These are phyloP conservation scores for Darwinula stevensoni DNA, from an alignment of 2,888 invertebrate species.

Conservation along the genomic window DNA sequence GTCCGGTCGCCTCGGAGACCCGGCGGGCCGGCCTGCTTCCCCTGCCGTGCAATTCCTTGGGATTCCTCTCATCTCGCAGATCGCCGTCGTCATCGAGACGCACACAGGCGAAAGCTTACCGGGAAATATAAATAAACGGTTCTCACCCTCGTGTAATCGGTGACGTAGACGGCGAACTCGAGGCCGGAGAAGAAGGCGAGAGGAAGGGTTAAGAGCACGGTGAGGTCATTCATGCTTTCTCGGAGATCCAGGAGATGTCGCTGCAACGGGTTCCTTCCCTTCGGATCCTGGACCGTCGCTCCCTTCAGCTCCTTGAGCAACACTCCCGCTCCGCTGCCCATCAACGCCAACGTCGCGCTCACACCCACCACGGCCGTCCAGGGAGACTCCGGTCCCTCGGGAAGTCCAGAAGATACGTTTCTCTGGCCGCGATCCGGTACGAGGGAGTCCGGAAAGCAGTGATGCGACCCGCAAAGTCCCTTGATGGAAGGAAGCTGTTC, in stretches of 20 bases:
- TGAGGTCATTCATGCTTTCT: neutral
- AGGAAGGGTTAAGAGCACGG: neutral
- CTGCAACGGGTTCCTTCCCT: neutral
- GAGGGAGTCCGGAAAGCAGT: too few relatives aligned
- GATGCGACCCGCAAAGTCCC: too few relatives aligned
- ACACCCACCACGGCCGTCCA: neutral
- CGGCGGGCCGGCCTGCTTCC: too few relatives aligned
- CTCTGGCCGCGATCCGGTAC: too few relatives aligned
- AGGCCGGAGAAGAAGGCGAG: neutral
- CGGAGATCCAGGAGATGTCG: neutral
- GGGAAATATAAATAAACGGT: neutral
- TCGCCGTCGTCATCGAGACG: neutral
- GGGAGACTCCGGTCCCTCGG: too few relatives aligned
- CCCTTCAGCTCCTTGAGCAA: neutral
- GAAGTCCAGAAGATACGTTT: too few relatives aligned
- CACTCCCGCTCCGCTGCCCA: neutral
- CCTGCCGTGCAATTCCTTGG: too few relatives aligned
- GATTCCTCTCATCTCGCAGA: neutral
- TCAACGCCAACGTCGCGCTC: neutral
- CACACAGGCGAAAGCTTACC: neutral
- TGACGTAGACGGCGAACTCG: slow-evolving; percentile 1
- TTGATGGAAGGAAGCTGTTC: too few relatives aligned
- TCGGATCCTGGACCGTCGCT: neutral
- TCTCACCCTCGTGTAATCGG: neutral
- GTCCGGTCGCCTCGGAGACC: too few relatives aligned